phyloP scores from a whole-genome alignment of 2,113 vertebrate genomes.

The Canis aureus region DNA sequence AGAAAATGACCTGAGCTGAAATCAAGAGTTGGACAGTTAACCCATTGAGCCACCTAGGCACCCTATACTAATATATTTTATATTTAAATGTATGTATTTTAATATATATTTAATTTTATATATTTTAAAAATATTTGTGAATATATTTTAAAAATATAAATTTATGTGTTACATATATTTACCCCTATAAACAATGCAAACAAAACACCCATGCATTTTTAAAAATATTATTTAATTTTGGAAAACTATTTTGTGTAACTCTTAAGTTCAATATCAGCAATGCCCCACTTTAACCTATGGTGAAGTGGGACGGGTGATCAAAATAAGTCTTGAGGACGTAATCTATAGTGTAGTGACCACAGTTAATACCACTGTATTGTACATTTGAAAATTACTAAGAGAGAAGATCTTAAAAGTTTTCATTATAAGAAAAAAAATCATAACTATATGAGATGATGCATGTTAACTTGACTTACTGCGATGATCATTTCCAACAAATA shows the following conservation, averaged over 20 bases:
- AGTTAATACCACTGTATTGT: neutral
- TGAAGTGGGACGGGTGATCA: neutral
- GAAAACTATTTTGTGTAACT: neutral
- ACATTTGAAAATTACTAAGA: neutral
- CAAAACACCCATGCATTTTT: neutral
- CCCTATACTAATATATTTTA: neutral
- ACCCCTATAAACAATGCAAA: neutral
- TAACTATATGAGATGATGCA: neutral
- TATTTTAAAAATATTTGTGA: too few species aligned
- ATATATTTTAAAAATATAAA: too few species aligned
- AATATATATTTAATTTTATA: too few species aligned
- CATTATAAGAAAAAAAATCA: neutral
- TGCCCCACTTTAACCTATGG: neutral
- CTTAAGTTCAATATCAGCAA: neutral
- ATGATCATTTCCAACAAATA: neutral
- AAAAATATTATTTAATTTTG: conserved; percentile 12
- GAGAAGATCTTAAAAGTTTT: neutral
- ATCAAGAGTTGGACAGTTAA: neutral
- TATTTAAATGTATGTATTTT: too few species aligned
- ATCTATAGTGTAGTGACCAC: neutral
- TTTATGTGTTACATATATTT: neutral
- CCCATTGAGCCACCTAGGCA: neutral
- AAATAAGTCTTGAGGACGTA: neutral
- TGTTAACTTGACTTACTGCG: neutral
- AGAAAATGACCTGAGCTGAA: neutral